These are phyloP conservation scores for Metridium senile DNA, from an alignment of 92 coral and sea anemone species.

Conservation along the genomic window DNA sequence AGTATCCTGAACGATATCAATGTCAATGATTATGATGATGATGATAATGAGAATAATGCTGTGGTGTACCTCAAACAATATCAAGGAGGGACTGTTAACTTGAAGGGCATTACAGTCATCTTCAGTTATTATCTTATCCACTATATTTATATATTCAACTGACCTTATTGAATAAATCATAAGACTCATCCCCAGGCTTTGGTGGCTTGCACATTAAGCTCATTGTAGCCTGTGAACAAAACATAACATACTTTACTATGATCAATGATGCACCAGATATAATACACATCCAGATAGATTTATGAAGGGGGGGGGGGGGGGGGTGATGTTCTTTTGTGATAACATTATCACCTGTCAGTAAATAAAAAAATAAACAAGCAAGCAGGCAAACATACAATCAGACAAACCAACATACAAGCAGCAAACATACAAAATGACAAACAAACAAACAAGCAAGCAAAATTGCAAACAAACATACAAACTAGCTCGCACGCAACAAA, in stretches of 20 bases:
- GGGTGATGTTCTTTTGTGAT: neutral
- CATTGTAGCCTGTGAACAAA: slow-evolving; percentile 58
- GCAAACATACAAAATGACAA: neutral
- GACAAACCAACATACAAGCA: neutral
- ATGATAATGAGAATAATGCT: no score
- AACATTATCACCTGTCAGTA: neutral
- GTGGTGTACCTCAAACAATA: no score
- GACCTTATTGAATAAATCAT: slow-evolving; percentile 77
- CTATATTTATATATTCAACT: no score
- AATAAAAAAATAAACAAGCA: neutral
- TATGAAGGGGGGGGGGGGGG: no score
- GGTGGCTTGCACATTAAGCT: slow-evolving; percentile 80
- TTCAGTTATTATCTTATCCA: no score
- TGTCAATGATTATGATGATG: no score
- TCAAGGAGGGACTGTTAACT: no score
- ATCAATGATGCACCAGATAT: neutral
- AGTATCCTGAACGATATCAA: no score
- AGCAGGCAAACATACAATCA: neutral
- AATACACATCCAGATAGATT: no score
- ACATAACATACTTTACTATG: neutral
- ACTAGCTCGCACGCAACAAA: neutral
- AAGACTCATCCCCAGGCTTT: slow-evolving; percentile 88
- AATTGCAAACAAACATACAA: neutral
- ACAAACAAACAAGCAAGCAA: neutral
- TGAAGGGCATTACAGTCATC: no score